A percentile compares a stretch with the other conserved stretches of the same genome.
Conservation (phyloP, 2,113 vertebrate species). For the Microtus oregoni region DNA sequence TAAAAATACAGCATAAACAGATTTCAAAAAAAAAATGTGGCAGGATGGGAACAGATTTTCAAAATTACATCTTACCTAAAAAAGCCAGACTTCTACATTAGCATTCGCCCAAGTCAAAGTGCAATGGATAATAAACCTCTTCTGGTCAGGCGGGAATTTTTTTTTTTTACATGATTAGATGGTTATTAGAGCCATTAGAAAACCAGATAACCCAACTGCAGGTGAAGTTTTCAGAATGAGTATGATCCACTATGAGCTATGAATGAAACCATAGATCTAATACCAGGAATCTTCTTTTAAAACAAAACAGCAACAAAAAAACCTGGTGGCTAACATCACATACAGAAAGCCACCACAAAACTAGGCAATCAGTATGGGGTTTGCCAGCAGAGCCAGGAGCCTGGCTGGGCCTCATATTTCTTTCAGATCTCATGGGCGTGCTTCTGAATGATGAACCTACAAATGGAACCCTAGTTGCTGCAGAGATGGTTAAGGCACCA, state of each 20-base stretch:
- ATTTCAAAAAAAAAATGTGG: neutral
- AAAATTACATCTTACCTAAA: slow-evolving; percentile 4
- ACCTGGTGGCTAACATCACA: neutral
- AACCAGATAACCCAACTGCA: slow-evolving; percentile 8
- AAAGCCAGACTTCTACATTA: neutral
- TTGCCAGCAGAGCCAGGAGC: neutral
- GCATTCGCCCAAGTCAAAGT: neutral
- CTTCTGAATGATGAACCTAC: neutral
- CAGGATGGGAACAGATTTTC: neutral
- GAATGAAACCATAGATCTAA: neutral
- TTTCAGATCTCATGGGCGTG: neutral
- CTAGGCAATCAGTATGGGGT: neutral
- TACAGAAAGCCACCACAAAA: neutral
- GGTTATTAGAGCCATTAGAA: neutral
- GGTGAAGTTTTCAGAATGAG: slow-evolving; percentile 41
- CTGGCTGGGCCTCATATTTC: neutral
- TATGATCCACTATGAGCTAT: neutral
- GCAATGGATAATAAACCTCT: neutral
- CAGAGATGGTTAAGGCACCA: neutral
- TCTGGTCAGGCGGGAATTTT: neutral
- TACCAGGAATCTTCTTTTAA: neutral
- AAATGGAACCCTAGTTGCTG: neutral
- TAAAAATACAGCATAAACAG: neutral
- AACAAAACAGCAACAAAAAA: neutral
- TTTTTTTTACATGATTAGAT: neutral